These are phyloP conservation scores for Holothuria leucospilota DNA, from an alignment of 53 echinoderm and acorn worm species.

Conservation along the genomic window DNA sequence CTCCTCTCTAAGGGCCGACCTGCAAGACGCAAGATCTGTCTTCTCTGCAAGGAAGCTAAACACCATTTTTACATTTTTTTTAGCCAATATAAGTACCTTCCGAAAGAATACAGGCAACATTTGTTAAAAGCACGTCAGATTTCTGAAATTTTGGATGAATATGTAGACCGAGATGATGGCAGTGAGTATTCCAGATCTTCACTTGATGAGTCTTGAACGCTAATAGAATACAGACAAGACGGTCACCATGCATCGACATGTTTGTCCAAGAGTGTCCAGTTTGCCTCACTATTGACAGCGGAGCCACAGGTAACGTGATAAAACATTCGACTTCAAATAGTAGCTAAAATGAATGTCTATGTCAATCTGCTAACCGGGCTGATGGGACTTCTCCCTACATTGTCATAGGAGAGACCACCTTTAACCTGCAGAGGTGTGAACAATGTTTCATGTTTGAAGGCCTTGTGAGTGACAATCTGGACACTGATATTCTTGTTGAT, in stretches of 20 bases:
- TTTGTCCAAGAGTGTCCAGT: too few species aligned
- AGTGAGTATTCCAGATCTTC: background rate
- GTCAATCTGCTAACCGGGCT: too few species aligned
- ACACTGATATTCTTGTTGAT: too few species aligned
- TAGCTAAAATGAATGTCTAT: too few species aligned
- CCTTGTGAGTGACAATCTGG: too few species aligned
- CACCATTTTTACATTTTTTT: slow-evolving; percentile 29
- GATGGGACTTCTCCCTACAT: too few species aligned
- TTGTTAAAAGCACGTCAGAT: slow-evolving; percentile 26
- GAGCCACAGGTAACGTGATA: too few species aligned
- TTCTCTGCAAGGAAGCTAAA: slow-evolving; percentile 61
- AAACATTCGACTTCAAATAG: too few species aligned
- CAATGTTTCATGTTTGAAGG: too few species aligned
- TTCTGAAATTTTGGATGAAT: slow-evolving; percentile 8
- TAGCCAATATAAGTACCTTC: slow-evolving; percentile 35
- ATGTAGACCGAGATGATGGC: background rate
- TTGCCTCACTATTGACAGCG: too few species aligned
- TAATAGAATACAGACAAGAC: slow-evolving; percentile 51
- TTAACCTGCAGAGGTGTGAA: too few species aligned
- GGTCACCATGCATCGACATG: slow-evolving; percentile 61
- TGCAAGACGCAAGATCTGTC: slow-evolving; percentile 42
- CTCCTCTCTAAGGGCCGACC: background rate
- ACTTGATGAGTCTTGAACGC: slow-evolving; percentile 28
- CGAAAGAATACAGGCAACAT: slow-evolving; percentile 35
- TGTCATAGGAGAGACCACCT: too few species aligned